phyloP scores from a whole-genome alignment of 2,888 invertebrate species.

The Cephus rjabovi region DNA sequence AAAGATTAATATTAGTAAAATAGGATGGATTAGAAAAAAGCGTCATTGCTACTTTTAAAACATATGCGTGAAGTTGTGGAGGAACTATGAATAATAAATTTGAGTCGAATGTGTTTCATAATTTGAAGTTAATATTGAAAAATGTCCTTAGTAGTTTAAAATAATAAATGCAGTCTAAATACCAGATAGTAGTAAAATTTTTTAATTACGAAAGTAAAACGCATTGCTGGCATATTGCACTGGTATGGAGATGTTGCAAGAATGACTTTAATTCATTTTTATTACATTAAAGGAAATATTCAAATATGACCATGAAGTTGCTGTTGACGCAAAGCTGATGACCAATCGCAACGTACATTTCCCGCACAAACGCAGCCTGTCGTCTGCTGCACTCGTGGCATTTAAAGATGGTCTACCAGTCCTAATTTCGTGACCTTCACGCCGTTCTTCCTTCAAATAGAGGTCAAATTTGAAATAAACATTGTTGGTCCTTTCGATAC shows the following conservation, averaged over 20 bases:
- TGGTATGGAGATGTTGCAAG: not conserved
- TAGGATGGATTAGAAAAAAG: constrained; percentile 6
- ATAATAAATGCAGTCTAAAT: not conserved
- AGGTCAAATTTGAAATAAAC: constrained; percentile 52
- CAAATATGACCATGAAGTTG: not conserved
- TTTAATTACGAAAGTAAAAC: not conserved
- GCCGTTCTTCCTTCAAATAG: constrained; percentile 40
- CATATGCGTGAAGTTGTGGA: constrained; percentile 13
- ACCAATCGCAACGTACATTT: not conserved
- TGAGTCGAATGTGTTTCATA: not conserved
- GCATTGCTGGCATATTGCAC: not conserved
- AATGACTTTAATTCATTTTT: not conserved
- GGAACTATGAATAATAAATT: constrained; percentile 1
- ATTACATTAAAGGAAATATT: not conserved
- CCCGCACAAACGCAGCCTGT: constrained; percentile 16
- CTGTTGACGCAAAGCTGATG: not conserved
- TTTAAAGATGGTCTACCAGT: constrained; percentile 15
- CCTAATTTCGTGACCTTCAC: constrained; percentile 50
- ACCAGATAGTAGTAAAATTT: not conserved
- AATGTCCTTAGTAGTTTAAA: not conserved
- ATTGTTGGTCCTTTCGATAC: constrained; percentile 7
- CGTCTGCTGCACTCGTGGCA: constrained; percentile 15
- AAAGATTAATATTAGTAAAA: not conserved
- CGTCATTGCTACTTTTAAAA: constrained; percentile 12
- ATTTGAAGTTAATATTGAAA: not conserved